Evolutionary conservation across 2,113 vertebrate species (phyloP).

Genomic region (Oreochromis aureus): DNA sequence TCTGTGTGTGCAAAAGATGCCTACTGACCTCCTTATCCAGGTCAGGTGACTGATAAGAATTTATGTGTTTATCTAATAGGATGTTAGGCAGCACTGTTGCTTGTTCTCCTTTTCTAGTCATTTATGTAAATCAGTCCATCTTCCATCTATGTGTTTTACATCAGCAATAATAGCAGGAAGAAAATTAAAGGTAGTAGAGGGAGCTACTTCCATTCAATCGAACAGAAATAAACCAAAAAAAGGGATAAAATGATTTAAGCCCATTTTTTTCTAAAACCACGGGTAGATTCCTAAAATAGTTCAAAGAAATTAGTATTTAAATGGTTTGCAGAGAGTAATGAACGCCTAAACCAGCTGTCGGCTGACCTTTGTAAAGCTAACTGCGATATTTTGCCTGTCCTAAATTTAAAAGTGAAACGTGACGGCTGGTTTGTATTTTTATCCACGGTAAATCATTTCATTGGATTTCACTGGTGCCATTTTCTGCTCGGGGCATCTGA

Average conservation of each 20-base stretch:
- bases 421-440: background rate
- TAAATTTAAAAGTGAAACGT: background rate
- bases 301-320: background rate
- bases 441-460: background rate
- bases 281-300: background rate
- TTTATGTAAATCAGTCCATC: background rate
- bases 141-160: background rate
- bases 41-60: background rate
- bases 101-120: background rate
- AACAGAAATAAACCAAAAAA: background rate
- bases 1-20: background rate
- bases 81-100: background rate
- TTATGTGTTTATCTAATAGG: background rate
- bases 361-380: background rate
- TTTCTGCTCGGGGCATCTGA: background rate
- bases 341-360: fast-evolving
- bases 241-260: background rate
- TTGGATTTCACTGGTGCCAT: background rate
- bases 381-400: background rate
- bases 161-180: background rate
- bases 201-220: fast-evolving
- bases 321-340: background rate
- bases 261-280: background rate
- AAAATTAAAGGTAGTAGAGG: background rate
- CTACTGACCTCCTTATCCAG: background rate